Percentiles rank a stretch among this genome's conserved stretches.
These are phyloP conservation scores for Mycalesis mineus DNA, from an alignment of 2,888 invertebrate species.

Conservation along the genomic window DNA sequence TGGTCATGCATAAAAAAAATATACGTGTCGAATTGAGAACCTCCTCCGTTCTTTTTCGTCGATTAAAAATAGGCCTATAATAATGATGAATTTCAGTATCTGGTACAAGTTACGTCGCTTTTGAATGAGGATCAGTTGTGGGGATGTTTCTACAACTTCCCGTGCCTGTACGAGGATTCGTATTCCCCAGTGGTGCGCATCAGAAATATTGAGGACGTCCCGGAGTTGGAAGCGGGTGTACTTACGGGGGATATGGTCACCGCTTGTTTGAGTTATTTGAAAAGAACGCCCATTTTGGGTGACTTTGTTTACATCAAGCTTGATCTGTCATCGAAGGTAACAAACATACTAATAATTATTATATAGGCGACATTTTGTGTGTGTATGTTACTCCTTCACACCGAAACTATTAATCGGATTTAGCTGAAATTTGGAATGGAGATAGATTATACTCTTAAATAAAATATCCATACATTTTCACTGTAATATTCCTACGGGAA, in stretches of 20 bases:
- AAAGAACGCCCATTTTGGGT: slow-evolving; percentile 71
- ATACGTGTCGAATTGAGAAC: too few relatives aligned
- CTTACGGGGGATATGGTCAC: slow-evolving; percentile 75
- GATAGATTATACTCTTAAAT: too few relatives aligned
- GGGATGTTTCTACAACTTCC: slow-evolving; percentile 67
- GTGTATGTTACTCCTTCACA: too few relatives aligned
- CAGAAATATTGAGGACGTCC: slow-evolving; percentile 45
- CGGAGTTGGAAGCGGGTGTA: slow-evolving; percentile 59
- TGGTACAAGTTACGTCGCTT: slow-evolving; percentile 48
- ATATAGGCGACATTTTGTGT: too few relatives aligned
- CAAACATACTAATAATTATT: too few relatives aligned
- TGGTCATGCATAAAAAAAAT: too few relatives aligned
- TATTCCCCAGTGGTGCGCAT: slow-evolving; percentile 57
- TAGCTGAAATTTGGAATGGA: too few relatives aligned
- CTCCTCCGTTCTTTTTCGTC: too few relatives aligned
- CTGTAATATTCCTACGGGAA: too few relatives aligned
- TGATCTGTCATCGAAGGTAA: slow-evolving; percentile 62
- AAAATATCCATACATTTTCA: too few relatives aligned
- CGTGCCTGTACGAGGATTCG: slow-evolving; percentile 55
- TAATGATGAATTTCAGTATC: slow-evolving; percentile 54
- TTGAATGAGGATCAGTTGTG: slow-evolving; percentile 64
- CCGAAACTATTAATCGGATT: too few relatives aligned
- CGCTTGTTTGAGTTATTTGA: slow-evolving; percentile 71
- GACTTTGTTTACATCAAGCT: slow-evolving; percentile 78
- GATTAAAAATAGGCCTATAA: too few relatives aligned